Percentiles rank a stretch among this genome's conserved stretches.
phyloP scores from a whole-genome alignment of 2,888 invertebrate genomes.

The Morinoia aosen region DNA sequence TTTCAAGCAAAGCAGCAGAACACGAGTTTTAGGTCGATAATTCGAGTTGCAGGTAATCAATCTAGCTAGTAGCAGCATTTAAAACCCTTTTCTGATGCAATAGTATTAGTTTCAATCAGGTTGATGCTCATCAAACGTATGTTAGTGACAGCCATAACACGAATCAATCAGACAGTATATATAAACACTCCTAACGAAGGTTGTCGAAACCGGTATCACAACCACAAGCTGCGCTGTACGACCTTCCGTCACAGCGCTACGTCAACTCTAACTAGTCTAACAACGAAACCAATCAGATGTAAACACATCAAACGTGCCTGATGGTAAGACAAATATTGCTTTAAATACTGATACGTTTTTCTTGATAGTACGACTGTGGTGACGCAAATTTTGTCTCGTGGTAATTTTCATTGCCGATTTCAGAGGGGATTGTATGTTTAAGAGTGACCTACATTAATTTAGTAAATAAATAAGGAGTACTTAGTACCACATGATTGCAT shows the following conservation, averaged over 20 bases:
- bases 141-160: background rate
- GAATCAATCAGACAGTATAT: background rate
- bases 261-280: background rate
- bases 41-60: background rate
- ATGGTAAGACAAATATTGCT: background rate
- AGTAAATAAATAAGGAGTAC: too few species aligned
- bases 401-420: too few species aligned
- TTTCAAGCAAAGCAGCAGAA: too few species aligned
- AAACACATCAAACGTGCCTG: slow-evolving; percentile 9
- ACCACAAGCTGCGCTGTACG: background rate
- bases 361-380: too few species aligned
- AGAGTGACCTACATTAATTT: too few species aligned
- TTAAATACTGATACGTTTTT: background rate
- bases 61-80: background rate
- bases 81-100: background rate
- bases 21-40: background rate
- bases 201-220: background rate
- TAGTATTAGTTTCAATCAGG: background rate
- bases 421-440: too few species aligned
- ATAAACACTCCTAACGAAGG: background rate
- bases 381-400: too few species aligned
- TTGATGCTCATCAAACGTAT: background rate
- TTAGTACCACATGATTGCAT: too few species aligned
- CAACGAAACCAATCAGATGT: slow-evolving; percentile 1
- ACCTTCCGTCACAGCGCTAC: background rate